Conservation (phyloP, 2,113 vertebrate genomes). For the Oreamnos americanus region DNA sequence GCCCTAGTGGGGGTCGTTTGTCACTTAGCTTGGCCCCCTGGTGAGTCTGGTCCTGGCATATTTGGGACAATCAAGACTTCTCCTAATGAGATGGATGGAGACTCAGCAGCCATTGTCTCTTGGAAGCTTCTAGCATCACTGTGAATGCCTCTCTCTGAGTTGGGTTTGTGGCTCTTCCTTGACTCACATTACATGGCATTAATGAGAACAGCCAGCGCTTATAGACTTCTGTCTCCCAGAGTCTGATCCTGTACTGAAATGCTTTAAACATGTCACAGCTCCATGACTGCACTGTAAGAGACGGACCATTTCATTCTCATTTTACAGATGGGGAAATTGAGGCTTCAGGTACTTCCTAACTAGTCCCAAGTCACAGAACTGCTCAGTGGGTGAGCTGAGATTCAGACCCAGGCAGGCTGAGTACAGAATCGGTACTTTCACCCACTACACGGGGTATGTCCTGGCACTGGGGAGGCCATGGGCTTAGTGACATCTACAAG, state of each 20-base stretch:
- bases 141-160: neutral
- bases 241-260: neutral
- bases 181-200: neutral
- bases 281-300: neutral
- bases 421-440: neutral
- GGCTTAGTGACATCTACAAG: neutral
- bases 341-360: neutral
- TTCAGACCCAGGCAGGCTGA: neutral
- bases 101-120: neutral
- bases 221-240: neutral
- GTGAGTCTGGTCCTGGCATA: neutral
- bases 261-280: fast-evolving
- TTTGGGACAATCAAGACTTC: neutral
- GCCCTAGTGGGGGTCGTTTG: fast-evolving
- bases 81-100: neutral
- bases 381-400: neutral
- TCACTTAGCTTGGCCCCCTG: neutral
- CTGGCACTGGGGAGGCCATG: fast-evolving
- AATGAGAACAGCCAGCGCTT: neutral
- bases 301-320: neutral
- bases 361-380: neutral
- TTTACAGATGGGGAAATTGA: neutral
- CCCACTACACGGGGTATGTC: fast-evolving
- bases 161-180: neutral
- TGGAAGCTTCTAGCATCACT: neutral